A percentile compares a stretch with the other conserved stretches of the same genome.
Evolutionary conservation across 2,113 vertebrate genomes (phyloP).

Genomic region (Sceloporus undulatus): DNA sequence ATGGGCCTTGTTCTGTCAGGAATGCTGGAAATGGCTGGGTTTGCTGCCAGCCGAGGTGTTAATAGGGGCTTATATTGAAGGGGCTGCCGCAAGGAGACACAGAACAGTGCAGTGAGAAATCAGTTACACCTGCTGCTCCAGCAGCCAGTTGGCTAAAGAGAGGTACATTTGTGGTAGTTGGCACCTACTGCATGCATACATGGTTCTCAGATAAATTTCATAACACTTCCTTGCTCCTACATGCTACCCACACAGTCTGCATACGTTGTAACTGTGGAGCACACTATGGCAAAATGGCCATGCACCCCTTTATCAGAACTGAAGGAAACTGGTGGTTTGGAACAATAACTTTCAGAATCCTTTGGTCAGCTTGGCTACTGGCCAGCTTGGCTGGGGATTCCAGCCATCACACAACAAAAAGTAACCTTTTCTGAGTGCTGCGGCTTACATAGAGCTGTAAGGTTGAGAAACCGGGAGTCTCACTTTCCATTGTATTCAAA

Average conservation of each 20-base stretch:
- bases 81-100: slow-evolving; percentile 8
- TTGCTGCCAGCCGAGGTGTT: slow-evolving; percentile 24
- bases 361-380: neutral
- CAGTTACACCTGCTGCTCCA: slow-evolving; percentile 14
- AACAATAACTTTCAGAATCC: no score
- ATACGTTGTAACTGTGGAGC: neutral
- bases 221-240: neutral
- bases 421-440: neutral
- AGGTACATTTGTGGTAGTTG: neutral
- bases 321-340: no score
- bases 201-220: no score
- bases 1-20: neutral
- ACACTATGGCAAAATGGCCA: no score
- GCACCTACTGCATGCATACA: neutral
- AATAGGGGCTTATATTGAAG: neutral
- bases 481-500: no score
- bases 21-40: neutral
- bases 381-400: no score
- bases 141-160: neutral
- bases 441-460: no score
- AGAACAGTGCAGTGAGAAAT: slow-evolving; percentile 8
- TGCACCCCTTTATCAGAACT: neutral
- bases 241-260: neutral
- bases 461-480: no score
- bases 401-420: neutral